These are phyloP conservation scores for Uria lomvia DNA, from an alignment of 2,113 vertebrate genomes.

Conservation along the genomic window DNA sequence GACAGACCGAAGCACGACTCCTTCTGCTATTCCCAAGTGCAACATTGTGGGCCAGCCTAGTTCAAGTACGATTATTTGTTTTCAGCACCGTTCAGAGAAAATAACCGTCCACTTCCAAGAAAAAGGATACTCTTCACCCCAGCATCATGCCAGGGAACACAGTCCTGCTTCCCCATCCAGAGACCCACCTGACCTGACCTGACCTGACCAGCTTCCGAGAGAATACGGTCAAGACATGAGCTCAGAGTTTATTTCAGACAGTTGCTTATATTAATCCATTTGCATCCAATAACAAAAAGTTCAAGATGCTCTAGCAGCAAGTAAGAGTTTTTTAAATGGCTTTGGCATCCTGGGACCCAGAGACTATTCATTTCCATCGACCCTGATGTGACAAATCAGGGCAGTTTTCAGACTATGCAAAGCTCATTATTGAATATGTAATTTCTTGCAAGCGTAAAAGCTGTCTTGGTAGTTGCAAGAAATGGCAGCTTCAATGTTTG, in stretches of 20 bases:
- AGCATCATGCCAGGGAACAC: background rate
- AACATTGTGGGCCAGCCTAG: background rate
- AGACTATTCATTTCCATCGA: background rate
- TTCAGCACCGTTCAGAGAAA: background rate
- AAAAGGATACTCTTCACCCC: background rate
- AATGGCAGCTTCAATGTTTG: background rate
- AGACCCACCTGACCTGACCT: background rate
- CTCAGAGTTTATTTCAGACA: background rate
- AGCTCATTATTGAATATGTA: background rate
- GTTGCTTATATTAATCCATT: background rate
- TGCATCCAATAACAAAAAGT: background rate
- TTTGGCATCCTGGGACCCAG: background rate
- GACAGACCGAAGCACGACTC: background rate
- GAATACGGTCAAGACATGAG: background rate
- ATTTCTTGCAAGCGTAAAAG: background rate
- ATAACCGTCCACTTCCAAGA: background rate
- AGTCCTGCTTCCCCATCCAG: background rate
- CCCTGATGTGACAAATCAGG: background rate
- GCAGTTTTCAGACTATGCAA: background rate
- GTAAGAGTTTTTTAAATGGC: background rate
- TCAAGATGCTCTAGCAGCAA: background rate
- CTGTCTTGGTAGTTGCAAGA: background rate
- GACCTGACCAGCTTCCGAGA: background rate
- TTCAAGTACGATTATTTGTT: background rate
- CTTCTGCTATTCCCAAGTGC: background rate